phyloP scores from a whole-genome alignment of 2,113 vertebrate genomes.

The Myotis yumanensis region DNA sequence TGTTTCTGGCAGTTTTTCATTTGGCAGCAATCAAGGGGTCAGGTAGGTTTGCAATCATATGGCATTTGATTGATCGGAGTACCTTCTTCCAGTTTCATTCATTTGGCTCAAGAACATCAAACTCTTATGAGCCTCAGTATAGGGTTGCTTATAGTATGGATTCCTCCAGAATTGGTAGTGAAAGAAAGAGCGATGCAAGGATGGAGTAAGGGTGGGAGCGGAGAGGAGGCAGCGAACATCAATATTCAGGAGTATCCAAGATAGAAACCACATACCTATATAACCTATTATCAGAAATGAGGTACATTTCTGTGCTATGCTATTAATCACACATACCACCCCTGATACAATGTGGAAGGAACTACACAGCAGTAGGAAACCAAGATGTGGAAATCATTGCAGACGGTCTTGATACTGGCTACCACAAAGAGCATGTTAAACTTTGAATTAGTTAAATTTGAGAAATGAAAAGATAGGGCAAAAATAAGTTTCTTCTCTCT shows the following conservation, averaged over 20 bases:
- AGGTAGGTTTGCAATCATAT: background rate
- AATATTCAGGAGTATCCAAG: background rate
- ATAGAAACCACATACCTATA: background rate
- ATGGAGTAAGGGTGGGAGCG: background rate
- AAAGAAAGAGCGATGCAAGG: background rate
- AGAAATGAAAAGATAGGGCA: background rate
- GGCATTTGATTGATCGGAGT: background rate
- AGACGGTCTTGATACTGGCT: background rate
- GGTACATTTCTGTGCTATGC: background rate
- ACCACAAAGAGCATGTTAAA: background rate
- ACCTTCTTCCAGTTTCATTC: background rate
- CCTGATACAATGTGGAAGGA: background rate
- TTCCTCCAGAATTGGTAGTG: background rate
- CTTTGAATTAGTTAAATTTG: background rate
- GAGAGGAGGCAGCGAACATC: background rate
- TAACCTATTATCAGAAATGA: background rate
- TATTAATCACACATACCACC: background rate
- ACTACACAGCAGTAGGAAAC: background rate
- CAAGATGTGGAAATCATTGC: background rate
- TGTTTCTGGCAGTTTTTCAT: background rate
- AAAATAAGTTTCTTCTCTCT: conserved; percentile 38
- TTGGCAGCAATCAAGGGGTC: background rate
- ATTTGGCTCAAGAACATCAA: background rate
- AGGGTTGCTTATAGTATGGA: background rate
- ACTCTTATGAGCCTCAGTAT: background rate